Conservation (phyloP, 1,140 invertebrate genomes). For the Cherax destructor region DNA sequence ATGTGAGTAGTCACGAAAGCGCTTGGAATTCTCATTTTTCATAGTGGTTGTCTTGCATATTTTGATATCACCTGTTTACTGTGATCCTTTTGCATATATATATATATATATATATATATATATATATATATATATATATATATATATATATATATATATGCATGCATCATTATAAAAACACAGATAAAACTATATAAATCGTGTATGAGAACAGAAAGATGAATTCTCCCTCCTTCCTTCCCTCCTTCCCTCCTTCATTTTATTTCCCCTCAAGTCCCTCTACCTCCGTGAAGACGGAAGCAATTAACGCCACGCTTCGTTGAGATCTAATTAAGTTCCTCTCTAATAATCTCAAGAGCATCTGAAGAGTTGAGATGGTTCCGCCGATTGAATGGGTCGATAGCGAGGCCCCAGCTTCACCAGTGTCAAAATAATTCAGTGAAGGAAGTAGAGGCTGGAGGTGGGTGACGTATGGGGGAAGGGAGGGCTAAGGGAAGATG, state of each 20-base stretch:
- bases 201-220: no score
- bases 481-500: not conserved
- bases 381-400: not conserved
- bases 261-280: not conserved
- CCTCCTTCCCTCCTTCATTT: not conserved
- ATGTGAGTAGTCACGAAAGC: no score
- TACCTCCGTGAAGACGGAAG: not conserved
- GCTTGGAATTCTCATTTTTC: no score
- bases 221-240: slow-evolving; percentile 12
- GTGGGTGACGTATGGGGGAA: no score
- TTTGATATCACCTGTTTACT: no score
- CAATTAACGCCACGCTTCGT: not conserved
- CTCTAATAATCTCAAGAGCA: not conserved
- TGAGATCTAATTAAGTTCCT: not conserved
- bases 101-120: no score
- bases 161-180: no score
- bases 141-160: no score
- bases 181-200: no score
- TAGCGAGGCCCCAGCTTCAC: not conserved
- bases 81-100: no score
- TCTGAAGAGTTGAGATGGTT: not conserved
- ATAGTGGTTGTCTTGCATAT: no score
- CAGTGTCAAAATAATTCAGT: not conserved
- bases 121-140: no score
- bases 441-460: not conserved